A percentile compares a stretch with the other conserved stretches of the same genome.
phyloP scores from a whole-genome alignment of 2,797 vertebrate genomes.

The Prunella strophiata region DNA sequence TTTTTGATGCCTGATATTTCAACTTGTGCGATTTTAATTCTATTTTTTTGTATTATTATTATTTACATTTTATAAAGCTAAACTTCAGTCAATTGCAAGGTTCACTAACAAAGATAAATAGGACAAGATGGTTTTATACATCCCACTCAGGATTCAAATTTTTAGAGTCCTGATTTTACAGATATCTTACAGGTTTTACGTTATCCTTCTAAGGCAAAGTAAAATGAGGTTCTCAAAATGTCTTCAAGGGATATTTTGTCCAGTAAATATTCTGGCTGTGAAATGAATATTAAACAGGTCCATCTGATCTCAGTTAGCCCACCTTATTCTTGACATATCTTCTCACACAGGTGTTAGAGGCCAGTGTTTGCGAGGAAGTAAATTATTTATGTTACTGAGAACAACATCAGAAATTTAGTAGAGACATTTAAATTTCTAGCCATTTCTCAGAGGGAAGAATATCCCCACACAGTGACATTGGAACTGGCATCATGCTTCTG shows the following conservation, averaged over 20 bases:
- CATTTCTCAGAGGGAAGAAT: background rate
- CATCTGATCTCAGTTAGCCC: background rate
- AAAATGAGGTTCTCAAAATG: background rate
- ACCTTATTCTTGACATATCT: background rate
- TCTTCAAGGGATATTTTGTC: background rate
- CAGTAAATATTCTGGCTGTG: background rate
- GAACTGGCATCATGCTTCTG: background rate
- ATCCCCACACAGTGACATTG: background rate
- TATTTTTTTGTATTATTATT: too few species aligned
- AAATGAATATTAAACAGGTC: background rate
- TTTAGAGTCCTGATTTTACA: background rate
- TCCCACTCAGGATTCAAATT: background rate
- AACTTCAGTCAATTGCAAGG: background rate
- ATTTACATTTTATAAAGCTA: background rate
- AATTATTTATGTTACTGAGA: background rate
- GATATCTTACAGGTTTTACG: background rate
- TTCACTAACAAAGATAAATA: background rate
- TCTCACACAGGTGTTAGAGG: background rate
- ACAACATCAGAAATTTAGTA: background rate
- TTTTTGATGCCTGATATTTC: background rate
- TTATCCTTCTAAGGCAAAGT: background rate
- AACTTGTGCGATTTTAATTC: background rate
- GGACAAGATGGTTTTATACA: background rate
- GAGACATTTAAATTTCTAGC: background rate
- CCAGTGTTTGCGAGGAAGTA: accelerated